Conservation (phyloP, 2,888 invertebrate species). For the Phrixothrix hirtus region DNA sequence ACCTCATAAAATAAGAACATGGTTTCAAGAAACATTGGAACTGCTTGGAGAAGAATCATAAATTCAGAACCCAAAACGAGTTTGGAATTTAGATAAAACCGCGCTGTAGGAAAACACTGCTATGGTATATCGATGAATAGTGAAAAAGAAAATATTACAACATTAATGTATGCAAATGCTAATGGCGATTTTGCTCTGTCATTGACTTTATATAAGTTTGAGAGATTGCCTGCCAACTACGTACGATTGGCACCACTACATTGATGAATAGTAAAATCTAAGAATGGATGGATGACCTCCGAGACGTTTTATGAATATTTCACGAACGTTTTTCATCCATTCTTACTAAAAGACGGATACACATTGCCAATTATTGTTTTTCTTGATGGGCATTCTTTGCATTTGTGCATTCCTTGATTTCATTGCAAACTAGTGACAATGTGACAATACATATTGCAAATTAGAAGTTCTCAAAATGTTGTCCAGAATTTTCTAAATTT, state of each 20-base stretch:
- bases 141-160: slow-evolving; percentile 5
- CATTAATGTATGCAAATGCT: background rate
- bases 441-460: no score
- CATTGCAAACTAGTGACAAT: no score
- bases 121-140: background rate
- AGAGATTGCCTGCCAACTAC: background rate
- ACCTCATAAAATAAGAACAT: no score
- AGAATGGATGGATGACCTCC: background rate
- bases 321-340: background rate
- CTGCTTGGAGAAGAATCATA: no score
- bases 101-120: background rate
- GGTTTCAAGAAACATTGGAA: no score
- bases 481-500: no score
- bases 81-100: slow-evolving; percentile 4
- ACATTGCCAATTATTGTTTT: background rate
- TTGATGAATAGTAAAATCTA: background rate
- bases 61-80: no score
- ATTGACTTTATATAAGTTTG: background rate
- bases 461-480: no score
- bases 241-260: background rate
- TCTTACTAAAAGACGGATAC: no score
- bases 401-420: no score
- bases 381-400: background rate
- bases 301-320: background rate
- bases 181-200: background rate